Percentiles rank a stretch among this genome's conserved stretches.
Evolutionary conservation across 2,888 invertebrate species (phyloP).

Genomic region (Bimastos eiseni): DNA sequence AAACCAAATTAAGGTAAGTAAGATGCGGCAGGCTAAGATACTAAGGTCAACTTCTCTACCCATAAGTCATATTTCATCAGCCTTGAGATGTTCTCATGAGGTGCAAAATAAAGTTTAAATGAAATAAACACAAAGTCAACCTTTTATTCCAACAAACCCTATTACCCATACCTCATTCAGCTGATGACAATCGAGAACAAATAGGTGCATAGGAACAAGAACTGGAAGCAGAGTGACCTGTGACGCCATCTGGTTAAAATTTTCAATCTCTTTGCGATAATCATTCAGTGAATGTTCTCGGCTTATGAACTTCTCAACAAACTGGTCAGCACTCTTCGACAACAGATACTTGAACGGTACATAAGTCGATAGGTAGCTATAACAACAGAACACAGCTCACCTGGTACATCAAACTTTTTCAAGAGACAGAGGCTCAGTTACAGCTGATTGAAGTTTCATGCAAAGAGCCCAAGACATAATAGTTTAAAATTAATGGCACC

Average conservation of each 20-base stretch:
- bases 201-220: slow-evolving; percentile 59
- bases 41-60: not conserved
- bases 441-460: not conserved
- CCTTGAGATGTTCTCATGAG: not conserved
- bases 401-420: not conserved
- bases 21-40: not conserved
- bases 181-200: slow-evolving; percentile 55
- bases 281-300: slow-evolving; percentile 55
- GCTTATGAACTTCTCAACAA: slow-evolving; percentile 55
- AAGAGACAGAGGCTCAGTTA: not conserved
- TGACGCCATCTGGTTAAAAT: slow-evolving; percentile 54
- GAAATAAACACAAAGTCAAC: not conserved
- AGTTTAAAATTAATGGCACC: not conserved
- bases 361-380: slow-evolving; percentile 57
- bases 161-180: slow-evolving; percentile 56
- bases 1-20: not conserved
- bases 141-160: too few species aligned
- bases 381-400: not conserved
- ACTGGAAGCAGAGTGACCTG: slow-evolving; percentile 57
- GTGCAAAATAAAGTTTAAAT: not conserved
- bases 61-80: not conserved
- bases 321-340: slow-evolving; percentile 51
- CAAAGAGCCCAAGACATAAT: not conserved
- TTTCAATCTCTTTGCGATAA: slow-evolving; percentile 56
- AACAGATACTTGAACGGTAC: slow-evolving; percentile 55